A percentile compares a stretch with the other conserved stretches of the same genome.
These are phyloP conservation scores for Alcedo quadribrachys DNA, from an alignment of 2,797 vertebrate species.

Conservation along the genomic window DNA sequence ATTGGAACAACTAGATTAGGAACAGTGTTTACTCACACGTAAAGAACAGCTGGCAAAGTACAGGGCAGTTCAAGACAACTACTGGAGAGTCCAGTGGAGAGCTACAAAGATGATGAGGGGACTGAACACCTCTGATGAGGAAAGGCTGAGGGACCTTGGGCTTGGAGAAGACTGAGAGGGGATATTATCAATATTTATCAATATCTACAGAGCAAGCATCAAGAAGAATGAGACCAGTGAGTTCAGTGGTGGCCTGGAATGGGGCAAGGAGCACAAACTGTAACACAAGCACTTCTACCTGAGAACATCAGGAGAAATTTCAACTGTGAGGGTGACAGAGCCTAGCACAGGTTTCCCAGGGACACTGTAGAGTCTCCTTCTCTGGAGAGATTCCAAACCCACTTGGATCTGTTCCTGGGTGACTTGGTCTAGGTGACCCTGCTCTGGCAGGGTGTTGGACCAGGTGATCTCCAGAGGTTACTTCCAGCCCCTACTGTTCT, in stretches of 20 bases:
- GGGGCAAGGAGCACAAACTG: not conserved
- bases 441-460: not conserved
- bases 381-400: not conserved
- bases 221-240: not conserved
- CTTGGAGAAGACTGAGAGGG: not conserved
- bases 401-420: not conserved
- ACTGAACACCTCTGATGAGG: not conserved
- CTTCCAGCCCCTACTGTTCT: not conserved
- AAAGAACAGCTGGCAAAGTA: not conserved
- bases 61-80: not conserved
- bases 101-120: not conserved
- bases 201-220: not conserved
- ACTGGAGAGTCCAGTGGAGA: not conserved
- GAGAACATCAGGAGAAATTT: no score
- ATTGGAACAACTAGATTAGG: not conserved
- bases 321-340: not conserved
- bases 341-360: not conserved
- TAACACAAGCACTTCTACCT: not conserved
- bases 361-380: not conserved
- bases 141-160: not conserved
- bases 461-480: not conserved
- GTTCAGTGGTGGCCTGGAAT: not conserved
- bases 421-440: not conserved
- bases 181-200: not conserved
- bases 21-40: not conserved